Evolutionary conservation across 2,797 vertebrate genomes (phyloP).

Genomic region (Phaenicophaeus curvirostris): DNA sequence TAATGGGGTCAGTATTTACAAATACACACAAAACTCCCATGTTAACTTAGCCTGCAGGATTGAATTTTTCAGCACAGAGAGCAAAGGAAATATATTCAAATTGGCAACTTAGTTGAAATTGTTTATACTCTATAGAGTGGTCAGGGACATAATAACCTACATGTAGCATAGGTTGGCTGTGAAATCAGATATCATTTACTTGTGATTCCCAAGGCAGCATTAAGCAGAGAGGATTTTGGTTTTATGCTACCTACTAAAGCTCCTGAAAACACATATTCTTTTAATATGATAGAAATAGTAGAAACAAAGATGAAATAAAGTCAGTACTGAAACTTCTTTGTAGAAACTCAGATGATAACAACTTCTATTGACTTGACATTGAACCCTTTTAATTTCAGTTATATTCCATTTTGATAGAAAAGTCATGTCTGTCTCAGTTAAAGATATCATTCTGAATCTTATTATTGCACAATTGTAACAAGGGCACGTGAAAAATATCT

Average conservation of each 20-base stretch:
- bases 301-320: neutral
- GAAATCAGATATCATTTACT: neutral
- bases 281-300: neutral
- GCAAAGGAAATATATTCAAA: neutral
- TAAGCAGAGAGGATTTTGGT: neutral
- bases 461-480: neutral
- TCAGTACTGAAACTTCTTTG: neutral
- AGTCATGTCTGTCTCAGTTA: neutral
- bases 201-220: neutral
- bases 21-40: neutral
- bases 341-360: neutral
- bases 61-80: neutral
- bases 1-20: neutral
- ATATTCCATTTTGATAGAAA: neutral
- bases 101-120: neutral
- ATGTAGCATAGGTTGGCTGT: fast-evolving
- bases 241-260: neutral
- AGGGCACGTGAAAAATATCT: neutral
- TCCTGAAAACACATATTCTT: neutral
- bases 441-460: neutral
- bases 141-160: neutral
- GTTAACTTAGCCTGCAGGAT: neutral
- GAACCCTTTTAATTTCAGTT: neutral
- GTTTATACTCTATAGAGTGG: neutral
- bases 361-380: neutral